phyloP scores from a whole-genome alignment of 2,888 invertebrate species.

The Candidula unifasciata region DNA sequence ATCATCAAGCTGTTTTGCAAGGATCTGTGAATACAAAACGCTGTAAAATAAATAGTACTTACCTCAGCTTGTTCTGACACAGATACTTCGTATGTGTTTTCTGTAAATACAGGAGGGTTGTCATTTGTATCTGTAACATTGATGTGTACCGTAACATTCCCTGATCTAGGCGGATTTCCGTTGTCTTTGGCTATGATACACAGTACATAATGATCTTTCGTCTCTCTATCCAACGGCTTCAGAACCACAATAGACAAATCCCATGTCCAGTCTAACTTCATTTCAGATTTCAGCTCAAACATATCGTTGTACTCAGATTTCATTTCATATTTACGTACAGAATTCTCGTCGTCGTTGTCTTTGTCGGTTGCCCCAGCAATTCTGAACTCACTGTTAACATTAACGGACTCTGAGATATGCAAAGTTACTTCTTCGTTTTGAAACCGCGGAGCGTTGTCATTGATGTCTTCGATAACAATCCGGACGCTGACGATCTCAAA shows the following conservation, averaged over 20 bases:
- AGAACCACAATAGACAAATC: slow-evolving; percentile 61
- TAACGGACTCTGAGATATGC: slow-evolving; percentile 55
- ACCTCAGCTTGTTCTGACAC: slow-evolving; percentile 60
- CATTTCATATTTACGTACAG: slow-evolving; percentile 57
- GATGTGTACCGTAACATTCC: slow-evolving; percentile 62
- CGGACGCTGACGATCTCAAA: slow-evolving; percentile 57
- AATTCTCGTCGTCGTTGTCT: slow-evolving; percentile 54
- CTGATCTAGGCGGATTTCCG: slow-evolving; percentile 59
- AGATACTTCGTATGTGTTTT: slow-evolving; percentile 63
- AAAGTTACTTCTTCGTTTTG: slow-evolving; percentile 52
- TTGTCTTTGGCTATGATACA: slow-evolving; percentile 65
- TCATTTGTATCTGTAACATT: slow-evolving; percentile 70
- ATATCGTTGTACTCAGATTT: slow-evolving; percentile 49
- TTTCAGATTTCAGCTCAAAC: slow-evolving; percentile 57
- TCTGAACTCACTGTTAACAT: slow-evolving; percentile 52
- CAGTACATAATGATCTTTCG: slow-evolving; percentile 59
- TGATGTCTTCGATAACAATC: slow-evolving; percentile 57
- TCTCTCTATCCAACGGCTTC: slow-evolving; percentile 64
- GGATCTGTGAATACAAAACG: no score
- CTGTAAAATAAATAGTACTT: neutral
- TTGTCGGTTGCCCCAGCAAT: slow-evolving; percentile 56
- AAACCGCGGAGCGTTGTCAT: slow-evolving; percentile 59
- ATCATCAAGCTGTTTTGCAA: no score
- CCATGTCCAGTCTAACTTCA: slow-evolving; percentile 62
- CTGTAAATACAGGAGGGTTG: slow-evolving; percentile 65